Evolutionary conservation across 1,140 invertebrate genomes (phyloP).

Genomic region (Bombus sibiricus): DNA sequence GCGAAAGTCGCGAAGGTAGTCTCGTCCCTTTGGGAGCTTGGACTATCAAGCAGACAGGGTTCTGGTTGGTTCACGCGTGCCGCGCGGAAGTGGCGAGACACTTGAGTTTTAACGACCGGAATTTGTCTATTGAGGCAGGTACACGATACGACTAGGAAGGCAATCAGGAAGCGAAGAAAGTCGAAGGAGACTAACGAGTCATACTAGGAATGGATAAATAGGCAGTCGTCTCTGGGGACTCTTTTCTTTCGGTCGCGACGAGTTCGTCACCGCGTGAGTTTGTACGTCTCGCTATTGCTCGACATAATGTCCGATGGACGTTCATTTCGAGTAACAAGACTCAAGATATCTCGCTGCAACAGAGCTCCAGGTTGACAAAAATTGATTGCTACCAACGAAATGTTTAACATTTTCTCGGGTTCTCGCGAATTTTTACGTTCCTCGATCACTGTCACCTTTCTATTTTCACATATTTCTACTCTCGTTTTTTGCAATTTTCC

Average conservation of each 20-base stretch:
- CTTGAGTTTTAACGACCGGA: conserved; percentile 49
- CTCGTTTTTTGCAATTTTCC: not conserved
- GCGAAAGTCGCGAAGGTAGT: not conserved
- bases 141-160: conserved; percentile 48
- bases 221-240: conserved; percentile 31
- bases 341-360: not conserved
- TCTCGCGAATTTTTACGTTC: not conserved
- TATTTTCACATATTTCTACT: too few species aligned
- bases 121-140: conserved; percentile 53
- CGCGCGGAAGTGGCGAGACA: conserved; percentile 36
- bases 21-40: not conserved
- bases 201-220: conserved; percentile 49
- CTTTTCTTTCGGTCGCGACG: conserved; percentile 17
- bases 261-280: conserved; percentile 4
- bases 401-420: not conserved
- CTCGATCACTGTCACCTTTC: too few species aligned
- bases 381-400: not conserved
- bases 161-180: conserved; percentile 58
- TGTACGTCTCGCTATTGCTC: not conserved
- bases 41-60: not conserved
- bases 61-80: not conserved
- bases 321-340: not conserved
- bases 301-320: not conserved
- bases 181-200: conserved; percentile 60
- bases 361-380: not conserved